Percentiles rank a stretch among this genome's conserved stretches.
phyloP scores from a whole-genome alignment of 2,797 vertebrate genomes.

The Myripristis jacobus region DNA sequence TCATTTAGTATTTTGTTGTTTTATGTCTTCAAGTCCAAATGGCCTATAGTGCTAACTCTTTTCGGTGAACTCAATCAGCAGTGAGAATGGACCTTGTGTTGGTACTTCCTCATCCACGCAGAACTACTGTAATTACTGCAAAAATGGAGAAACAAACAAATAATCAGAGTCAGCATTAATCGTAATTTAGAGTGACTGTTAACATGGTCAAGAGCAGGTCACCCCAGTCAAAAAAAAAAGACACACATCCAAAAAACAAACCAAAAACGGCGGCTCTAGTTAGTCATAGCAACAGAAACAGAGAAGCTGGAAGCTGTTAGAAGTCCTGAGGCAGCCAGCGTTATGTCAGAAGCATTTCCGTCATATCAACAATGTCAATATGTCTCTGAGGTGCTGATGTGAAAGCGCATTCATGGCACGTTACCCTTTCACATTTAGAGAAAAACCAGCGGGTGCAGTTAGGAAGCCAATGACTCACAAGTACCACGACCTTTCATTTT shows the following conservation, averaged over 20 bases:
- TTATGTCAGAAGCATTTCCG: slow-evolving; percentile 14
- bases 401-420: slow-evolving; percentile 38
- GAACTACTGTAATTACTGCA: slow-evolving; percentile 89
- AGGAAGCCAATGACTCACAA: slow-evolving; percentile 82
- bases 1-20: slow-evolving; percentile 10
- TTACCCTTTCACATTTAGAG: background rate
- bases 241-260: too few relatives aligned
- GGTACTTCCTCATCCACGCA: slow-evolving; percentile 82
- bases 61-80: slow-evolving; percentile 78
- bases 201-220: slow-evolving; percentile 49
- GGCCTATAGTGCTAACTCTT: slow-evolving; percentile 62
- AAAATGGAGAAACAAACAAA: slow-evolving; percentile 86
- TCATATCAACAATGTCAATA: background rate
- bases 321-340: slow-evolving; percentile 52
- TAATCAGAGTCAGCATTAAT: slow-evolving; percentile 82
- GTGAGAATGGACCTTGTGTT: slow-evolving; percentile 82
- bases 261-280: slow-evolving; percentile 60
- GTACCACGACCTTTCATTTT: slow-evolving; percentile 64
- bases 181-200: slow-evolving; percentile 47
- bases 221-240: slow-evolving; percentile 58
- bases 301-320: slow-evolving; percentile 77
- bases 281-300: slow-evolving; percentile 67
- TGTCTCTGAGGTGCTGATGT: slow-evolving; percentile 20
- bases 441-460: slow-evolving; percentile 65
- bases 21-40: slow-evolving; percentile 74